Evolutionary conservation across 2,797 vertebrate genomes (phyloP), one percentile per base, ranked within the genome.

Genomic region (Myotis pilosus): DNA sequence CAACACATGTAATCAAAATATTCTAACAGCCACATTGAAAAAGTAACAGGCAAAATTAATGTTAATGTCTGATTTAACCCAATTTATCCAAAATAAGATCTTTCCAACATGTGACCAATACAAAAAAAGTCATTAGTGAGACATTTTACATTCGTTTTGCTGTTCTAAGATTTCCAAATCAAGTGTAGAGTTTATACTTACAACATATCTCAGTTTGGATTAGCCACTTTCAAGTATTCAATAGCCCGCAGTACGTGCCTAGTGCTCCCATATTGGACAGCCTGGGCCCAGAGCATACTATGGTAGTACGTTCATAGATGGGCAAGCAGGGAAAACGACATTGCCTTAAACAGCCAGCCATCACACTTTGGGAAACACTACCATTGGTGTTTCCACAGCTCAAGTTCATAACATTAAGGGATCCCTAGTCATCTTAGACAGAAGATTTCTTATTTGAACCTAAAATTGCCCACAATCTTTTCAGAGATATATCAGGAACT

Each of bases 81-180:
- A 85, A 76, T 85, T 76, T 84, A 84, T 75, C 16, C 53, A 60
- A 68, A 92, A 76, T 66, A 49, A 2, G 76, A 64, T 38, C 4
- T 66, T 87, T 74, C 71, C n/a, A 17, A 66, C 5, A 74, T 66
- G 25, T 36, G 38, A 74, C 33, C 28, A 19, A 66, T 44, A 64
- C 30, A 66, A 84, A 88, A 88, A 88, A 88, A 87, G 33, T 57
- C 55, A 84, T 78, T 60, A 86, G 47, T 68, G 47, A 87, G 25
- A 83, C 28, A 41, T 66, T 82, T 91, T 74, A 47, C 8, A 62
- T 79, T 68, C n/a, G 38, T 62, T 87, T 86, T 80, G 83, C 75
- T 60, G 5, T 8, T 33, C 22, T 53, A 33, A 69, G 19, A 16
- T 91, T 92, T 82, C 90, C 92, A 72, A 47, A 38, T 80, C 69